Conservation (phyloP, 1,140 invertebrate genomes). For the Zaprionus inermis region DNA sequence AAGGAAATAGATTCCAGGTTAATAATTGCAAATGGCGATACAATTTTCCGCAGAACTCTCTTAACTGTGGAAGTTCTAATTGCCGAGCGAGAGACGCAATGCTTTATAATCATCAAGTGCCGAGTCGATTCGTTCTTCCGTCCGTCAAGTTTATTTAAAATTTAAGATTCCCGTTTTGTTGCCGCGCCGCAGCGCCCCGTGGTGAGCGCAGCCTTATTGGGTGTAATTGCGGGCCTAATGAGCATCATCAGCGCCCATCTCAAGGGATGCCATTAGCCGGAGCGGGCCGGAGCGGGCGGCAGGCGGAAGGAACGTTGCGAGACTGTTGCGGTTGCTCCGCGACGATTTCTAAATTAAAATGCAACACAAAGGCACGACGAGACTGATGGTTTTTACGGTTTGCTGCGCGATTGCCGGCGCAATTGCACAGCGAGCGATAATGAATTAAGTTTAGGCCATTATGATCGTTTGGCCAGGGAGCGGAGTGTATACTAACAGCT, state of each 20-base stretch:
- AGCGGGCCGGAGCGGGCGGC: not conserved
- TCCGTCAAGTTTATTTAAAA: slow-evolving; percentile 17
- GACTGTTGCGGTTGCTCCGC: slow-evolving; percentile 9
- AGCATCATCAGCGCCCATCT: slow-evolving; percentile 24
- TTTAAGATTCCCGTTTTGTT: slow-evolving; percentile 21
- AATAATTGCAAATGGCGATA: slow-evolving; percentile 7
- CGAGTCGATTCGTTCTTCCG: slow-evolving; percentile 3
- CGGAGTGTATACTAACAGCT: slow-evolving; percentile 5
- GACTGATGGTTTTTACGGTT: slow-evolving; percentile 32
- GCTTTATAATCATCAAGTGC: slow-evolving; percentile 10
- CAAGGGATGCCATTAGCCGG: slow-evolving; percentile 29
- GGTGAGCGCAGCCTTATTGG: slow-evolving; percentile 22
- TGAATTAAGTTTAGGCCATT: slow-evolving; percentile 24
- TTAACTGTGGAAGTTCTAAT: slow-evolving; percentile 10
- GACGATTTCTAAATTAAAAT: slow-evolving; percentile 35
- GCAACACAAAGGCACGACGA: slow-evolving; percentile 22
- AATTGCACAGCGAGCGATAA: slow-evolving; percentile 27
- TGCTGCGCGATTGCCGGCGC: slow-evolving; percentile 22
- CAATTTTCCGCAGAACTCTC: slow-evolving; percentile 6
- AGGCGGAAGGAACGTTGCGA: not conserved
- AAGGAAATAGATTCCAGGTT: not conserved
- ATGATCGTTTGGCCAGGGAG: slow-evolving; percentile 8
- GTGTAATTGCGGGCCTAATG: slow-evolving; percentile 29
- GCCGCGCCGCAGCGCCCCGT: not conserved
- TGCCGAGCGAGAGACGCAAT: not conserved